A percentile compares a stretch with the other conserved stretches of the same genome.
Evolutionary conservation across 2,113 vertebrate species (phyloP).

Genomic region (Myanophis thanlyinensis): DNA sequence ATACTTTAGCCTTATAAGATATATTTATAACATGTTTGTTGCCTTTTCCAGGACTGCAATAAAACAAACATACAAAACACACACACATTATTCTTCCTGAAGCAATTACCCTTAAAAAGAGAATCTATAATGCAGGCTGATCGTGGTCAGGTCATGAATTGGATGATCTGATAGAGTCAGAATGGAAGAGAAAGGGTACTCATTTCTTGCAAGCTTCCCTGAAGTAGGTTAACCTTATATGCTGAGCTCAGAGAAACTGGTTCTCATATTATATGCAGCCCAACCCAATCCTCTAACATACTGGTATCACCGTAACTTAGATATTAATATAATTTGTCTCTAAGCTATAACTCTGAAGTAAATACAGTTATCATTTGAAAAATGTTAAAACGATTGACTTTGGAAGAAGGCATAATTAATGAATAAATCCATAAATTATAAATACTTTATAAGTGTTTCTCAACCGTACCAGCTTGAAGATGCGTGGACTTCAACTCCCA

Average conservation of each 20-base stretch:
- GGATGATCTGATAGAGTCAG: neutral
- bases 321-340: fast-evolving
- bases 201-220: neutral
- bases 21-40: fast-evolving
- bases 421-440: constrained; percentile 21
- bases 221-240: neutral
- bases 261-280: neutral
- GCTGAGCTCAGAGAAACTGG: neutral
- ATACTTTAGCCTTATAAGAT: neutral
- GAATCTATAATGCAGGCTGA: neutral
- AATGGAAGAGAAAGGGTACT: neutral
- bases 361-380: neutral
- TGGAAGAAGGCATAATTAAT: constrained; percentile 4
- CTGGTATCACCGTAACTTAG: no score
- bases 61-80: fast-evolving
- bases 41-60: neutral
- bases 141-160: neutral
- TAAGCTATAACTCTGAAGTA: fast-evolving
- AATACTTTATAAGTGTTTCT: constrained; percentile 5
- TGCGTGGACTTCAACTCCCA: neutral
- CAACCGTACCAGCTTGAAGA: neutral
- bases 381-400: neutral
- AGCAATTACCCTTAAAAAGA: neutral
- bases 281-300: neutral
- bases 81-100: neutral